Base-by-base conservation (phyloP, 1,140 invertebrate genomes). In the Vanessa tameamea region DNA sequence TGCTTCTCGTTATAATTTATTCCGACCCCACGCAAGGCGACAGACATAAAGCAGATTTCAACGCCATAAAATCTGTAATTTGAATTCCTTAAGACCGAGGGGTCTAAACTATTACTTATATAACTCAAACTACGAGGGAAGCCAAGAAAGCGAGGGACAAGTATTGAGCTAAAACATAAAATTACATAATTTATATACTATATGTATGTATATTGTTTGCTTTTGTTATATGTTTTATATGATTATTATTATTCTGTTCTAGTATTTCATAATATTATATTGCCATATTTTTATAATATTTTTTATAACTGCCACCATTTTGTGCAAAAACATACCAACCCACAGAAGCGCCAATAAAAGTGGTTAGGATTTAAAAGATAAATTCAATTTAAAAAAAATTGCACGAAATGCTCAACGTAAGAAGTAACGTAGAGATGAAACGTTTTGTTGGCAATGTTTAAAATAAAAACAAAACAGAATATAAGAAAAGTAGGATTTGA, bases 11-110 rank as follows among this genome's bases (percentile, higher is more conserved):
- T 66, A 70, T 71, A 76, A 64, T 43, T 64, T 43, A 61, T 23
- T 47, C 71, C 66, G 51, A 74, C 64, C 66, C 66, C 57, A 74
- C 20, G n/a, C n/a, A 14, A 15, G 70, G 59, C 57, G 74, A 72
- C 75, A 73, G 85, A 81, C 81, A 84, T 87, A 82, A 89, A 87
- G 83, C 85, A 88, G 87, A 89, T 89, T 88, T 89, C 76, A 53
- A 68, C 81, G 81, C 80, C 84, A 84, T 89, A 86, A 88, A 89
- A 88, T 82, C 81, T 80, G 85, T 87, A 89, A 89, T 89, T 89
- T 88, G 86, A 88, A 89, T 89, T 89, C 86, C 86, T 89, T 80
- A 81, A 82, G 82, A 82, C 80, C 74, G 73, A 77, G 76, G 76
- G 76, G 48, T 70, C 59, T 13, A 66, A 53, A 77, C 82, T 80